Base-by-base conservation (phyloP, 2,888 invertebrate genomes). In the Netelia melanura region DNA sequence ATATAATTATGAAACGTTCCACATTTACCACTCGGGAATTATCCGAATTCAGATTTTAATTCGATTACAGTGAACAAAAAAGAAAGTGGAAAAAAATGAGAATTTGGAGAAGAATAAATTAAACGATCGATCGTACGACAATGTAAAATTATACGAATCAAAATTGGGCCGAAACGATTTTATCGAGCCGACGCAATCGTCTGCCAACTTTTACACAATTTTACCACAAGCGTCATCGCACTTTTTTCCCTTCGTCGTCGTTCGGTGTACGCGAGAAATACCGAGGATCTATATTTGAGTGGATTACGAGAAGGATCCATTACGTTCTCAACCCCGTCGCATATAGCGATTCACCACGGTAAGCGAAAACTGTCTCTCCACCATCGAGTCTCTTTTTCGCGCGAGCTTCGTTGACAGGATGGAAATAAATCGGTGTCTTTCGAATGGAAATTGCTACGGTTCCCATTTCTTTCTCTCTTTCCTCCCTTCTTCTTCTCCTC, bases 351-450 rank as follows among this genome's bases (percentile, higher is more conserved):
- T 52, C 68, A 25, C 25, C 9, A 17, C 54, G 44, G 58, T 67
- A 17, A 58, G 30, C 10, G 56, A 76, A 76, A 76, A 67, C 23
- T 23, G 58, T 77, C 44, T 77, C 56, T 44, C 56, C 64, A 30
- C n/a, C 64, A 44, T 77, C 76, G 76, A 77, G 25, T 58, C 67
- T 25, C 38, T 52, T 52, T 62, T 62, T 62, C 21, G 21, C 11
- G 9, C 25, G 38, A 5, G 38, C 38, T 3, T 75, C 56, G 87
- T 85, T 85, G 81, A 85, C 88, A 83, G 89, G 86, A 88, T 87
- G 89, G 85, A 86, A 90, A 90, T 91, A 91, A 91, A 91, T 90
- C 90, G 90, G 85, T 86, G 87, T 88, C 87, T 84, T 77, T 81
- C 87, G 86, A 89, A 91, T 91, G 91, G 90, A 90, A 91, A 91